Evolutionary conservation across 2,113 vertebrate genomes (phyloP), one percentile per base, ranked within the genome.

Genomic region (Gila orcuttii): DNA sequence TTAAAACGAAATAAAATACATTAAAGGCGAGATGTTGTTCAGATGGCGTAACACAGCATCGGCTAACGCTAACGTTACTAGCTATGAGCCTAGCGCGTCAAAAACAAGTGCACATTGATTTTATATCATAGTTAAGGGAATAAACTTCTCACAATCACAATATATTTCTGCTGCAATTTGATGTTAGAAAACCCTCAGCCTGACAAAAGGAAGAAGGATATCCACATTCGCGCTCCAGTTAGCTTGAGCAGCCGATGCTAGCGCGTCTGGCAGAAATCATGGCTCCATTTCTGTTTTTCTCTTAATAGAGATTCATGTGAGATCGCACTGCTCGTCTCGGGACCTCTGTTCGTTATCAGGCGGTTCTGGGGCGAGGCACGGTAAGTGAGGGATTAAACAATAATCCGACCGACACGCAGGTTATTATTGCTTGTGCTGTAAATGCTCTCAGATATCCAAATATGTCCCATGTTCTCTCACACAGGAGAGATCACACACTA

Each of bases 251-350:
- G 47, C 23, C 5, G 13, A 73, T 71, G 82, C 82, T 73, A 83
- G 23, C 66, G 68, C 39, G 31, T 52, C 80, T 71, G 66, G 64
- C 5, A 52, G 28, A 82, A 71, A 69, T 82, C 47, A 39, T 57
- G 81, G 66, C 64, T 83, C 64, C 81, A 57, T 83, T 83, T 47
- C 80, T 82, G 64, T 82, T 82, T 82, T 39, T 17, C 28, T 33
- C 15, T 39, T 83, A 57, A 83, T 50, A 83, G 73, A 73, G 66
- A 83, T 71, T 59, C 19, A 3, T n/a, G 28, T 10, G 17, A 39
- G 3, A 19, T 83, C 31, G 8, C 66, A 33, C 68, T 25, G 33
- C 47, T 28, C 31, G 47, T 71, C 66, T 25, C 45, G 6, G 68
- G 23, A 10, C 59, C 31, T 42, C 8, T 11, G 28, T 4, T 15